phyloP scores from a whole-genome alignment of 2,113 vertebrate genomes.

The Perca schrenkii region DNA sequence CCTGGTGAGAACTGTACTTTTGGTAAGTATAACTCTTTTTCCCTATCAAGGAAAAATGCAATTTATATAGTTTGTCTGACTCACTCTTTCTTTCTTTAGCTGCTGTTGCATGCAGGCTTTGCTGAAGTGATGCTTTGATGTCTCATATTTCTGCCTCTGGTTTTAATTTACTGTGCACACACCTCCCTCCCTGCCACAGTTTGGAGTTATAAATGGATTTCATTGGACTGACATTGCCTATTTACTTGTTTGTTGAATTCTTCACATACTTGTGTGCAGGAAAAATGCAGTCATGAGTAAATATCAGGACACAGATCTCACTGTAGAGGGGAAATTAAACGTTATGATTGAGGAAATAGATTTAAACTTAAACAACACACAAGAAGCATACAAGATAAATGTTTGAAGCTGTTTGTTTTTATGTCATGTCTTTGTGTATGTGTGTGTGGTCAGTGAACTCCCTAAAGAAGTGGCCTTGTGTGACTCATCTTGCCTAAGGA shows the following conservation, averaged over 20 bases:
- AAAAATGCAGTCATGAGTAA: neutral
- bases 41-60: neutral
- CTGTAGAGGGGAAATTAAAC: neutral
- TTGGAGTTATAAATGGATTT: slow-evolving; percentile 16
- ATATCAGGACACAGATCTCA: neutral
- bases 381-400: neutral
- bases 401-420: neutral
- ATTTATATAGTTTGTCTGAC: neutral
- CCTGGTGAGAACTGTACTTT: slow-evolving; percentile 13
- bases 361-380: neutral
- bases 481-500: slow-evolving; percentile 58
- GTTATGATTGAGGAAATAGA: neutral
- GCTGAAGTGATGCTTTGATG: slow-evolving; percentile 43
- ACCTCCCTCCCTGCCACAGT: neutral
- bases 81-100: slow-evolving; percentile 4
- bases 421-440: slow-evolving; percentile 35
- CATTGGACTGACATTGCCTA: neutral
- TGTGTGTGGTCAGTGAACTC: slow-evolving; percentile 41
- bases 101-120: slow-evolving; percentile 19
- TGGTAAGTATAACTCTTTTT: slow-evolving; percentile 65
- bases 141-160: slow-evolving; percentile 58
- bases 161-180: slow-evolving; percentile 54
- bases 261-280: slow-evolving; percentile 29
- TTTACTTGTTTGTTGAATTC: slow-evolving; percentile 29
- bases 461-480: slow-evolving; percentile 25